These are phyloP conservation scores for Taxidea taxus DNA, from an alignment of 2,113 vertebrate genomes.

Conservation along the genomic window DNA sequence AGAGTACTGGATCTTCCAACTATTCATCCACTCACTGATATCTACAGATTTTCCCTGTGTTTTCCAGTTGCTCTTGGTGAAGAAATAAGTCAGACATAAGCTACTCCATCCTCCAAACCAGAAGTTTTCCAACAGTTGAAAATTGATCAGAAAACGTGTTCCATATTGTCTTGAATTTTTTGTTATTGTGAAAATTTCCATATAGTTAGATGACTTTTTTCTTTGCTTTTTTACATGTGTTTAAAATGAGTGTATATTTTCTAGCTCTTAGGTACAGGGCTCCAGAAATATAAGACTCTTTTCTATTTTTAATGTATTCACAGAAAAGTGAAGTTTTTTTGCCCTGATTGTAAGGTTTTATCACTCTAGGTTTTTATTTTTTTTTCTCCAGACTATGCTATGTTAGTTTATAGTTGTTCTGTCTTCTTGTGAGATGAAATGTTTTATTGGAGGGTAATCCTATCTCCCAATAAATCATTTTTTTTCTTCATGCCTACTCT, in stretches of 20 bases:
- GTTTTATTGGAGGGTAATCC: not conserved
- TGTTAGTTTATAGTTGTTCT: not conserved
- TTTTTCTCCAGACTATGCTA: not conserved
- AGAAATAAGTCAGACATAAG: not conserved
- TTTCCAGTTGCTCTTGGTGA: not conserved
- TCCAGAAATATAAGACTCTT: not conserved
- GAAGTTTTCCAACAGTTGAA: not conserved
- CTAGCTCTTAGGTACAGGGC: not conserved
- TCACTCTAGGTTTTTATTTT: not conserved
- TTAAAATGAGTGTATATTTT: not conserved
- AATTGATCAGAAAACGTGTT: not conserved
- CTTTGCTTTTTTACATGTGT: not conserved
- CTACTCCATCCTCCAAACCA: not conserved
- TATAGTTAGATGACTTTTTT: not conserved
- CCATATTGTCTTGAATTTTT: not conserved
- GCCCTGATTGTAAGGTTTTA: not conserved
- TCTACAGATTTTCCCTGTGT: not conserved
- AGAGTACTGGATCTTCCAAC: not conserved
- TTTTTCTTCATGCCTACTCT: not conserved
- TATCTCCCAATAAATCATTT: not conserved
- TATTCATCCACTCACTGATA: too few species aligned
- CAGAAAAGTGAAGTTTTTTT: not conserved
- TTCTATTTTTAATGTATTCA: not conserved
- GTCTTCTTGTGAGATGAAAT: not conserved
- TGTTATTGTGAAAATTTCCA: not conserved